These are phyloP conservation scores for Melolontha melolontha DNA, from an alignment of 2,888 invertebrate species.

Conservation along the genomic window DNA sequence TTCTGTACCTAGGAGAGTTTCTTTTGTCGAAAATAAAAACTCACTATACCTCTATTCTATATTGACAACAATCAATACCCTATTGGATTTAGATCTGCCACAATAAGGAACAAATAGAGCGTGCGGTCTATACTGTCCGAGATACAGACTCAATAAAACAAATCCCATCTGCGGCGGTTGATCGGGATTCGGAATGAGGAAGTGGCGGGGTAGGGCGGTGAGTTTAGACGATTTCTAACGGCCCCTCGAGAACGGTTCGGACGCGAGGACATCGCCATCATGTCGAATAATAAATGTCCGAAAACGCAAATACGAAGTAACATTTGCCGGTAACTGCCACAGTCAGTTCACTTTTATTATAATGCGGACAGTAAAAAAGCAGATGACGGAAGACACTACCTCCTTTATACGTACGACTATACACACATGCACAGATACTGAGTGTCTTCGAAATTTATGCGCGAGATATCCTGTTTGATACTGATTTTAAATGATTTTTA, in stretches of 20 bases:
- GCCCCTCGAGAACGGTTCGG: slow-evolving; percentile 41
- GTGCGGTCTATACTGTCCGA: slow-evolving; percentile 49
- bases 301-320: slow-evolving; percentile 66
- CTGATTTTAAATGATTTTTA: too few species aligned
- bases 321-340: slow-evolving; percentile 66
- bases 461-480: too few species aligned
- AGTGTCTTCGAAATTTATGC: too few species aligned
- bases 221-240: slow-evolving; percentile 39
- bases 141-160: slow-evolving; percentile 64
- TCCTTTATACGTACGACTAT: slow-evolving; percentile 30
- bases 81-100: slow-evolving; percentile 61
- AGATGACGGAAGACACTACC: slow-evolving; percentile 68
- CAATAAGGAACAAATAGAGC: slow-evolving; percentile 66
- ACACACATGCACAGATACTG: too few species aligned
- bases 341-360: slow-evolving; percentile 70
- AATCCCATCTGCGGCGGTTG: slow-evolving; percentile 61
- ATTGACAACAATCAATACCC: too few species aligned
- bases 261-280: slow-evolving; percentile 59
- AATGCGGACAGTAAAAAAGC: slow-evolving; percentile 72
- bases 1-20: too few species aligned
- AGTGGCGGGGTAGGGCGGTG: slow-evolving; percentile 26
- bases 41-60: too few species aligned
- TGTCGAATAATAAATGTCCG: slow-evolving; percentile 65
- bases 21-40: too few species aligned
- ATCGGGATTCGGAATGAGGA: slow-evolving; percentile 30